A percentile compares a stretch with the other conserved stretches of the same genome.
Evolutionary conservation across 2,113 vertebrate species (phyloP).

Genomic region (Heterotis niloticus): DNA sequence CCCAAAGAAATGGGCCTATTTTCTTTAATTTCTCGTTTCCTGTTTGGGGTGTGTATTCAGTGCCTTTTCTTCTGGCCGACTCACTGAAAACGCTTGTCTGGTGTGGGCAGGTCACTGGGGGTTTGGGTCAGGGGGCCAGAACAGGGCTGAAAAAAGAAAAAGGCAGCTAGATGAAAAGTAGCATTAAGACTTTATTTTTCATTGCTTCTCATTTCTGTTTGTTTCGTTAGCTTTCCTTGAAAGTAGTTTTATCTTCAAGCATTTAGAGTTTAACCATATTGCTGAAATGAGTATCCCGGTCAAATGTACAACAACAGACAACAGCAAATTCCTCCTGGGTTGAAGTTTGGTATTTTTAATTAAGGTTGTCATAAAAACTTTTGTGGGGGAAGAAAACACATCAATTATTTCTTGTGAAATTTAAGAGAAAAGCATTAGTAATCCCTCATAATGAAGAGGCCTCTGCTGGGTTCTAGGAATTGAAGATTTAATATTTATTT

Average conservation of each 20-base stretch:
- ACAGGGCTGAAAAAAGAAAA: too few relatives aligned
- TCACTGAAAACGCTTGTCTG: conserved; percentile 39
- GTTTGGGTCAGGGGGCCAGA: too few relatives aligned
- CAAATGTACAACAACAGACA: too few relatives aligned
- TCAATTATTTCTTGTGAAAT: too few relatives aligned
- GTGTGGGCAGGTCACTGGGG: conserved; percentile 1
- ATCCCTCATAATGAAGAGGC: background rate
- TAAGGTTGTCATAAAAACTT: too few relatives aligned
- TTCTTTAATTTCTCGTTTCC: conserved; percentile 68
- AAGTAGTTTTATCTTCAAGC: too few relatives aligned
- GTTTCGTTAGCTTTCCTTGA: background rate
- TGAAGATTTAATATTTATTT: conserved; percentile 40
- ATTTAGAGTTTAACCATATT: too few relatives aligned
- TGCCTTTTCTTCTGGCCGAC: conserved; percentile 62
- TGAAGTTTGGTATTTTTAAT: too few relatives aligned
- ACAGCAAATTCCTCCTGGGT: too few relatives aligned
- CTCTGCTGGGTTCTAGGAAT: conserved; percentile 42
- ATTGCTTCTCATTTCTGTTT: background rate
- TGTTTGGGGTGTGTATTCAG: conserved; percentile 65
- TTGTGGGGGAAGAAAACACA: too few relatives aligned
- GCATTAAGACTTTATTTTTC: background rate
- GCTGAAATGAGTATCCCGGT: too few relatives aligned
- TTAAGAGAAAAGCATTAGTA: background rate
- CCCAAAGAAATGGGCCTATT: conserved; percentile 45
- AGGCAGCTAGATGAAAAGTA: conserved; percentile 5